Evolutionary conservation across 2,888 invertebrate genomes (phyloP), one percentile per base, ranked within the genome.

Genomic region (Creontiades dilutus): DNA sequence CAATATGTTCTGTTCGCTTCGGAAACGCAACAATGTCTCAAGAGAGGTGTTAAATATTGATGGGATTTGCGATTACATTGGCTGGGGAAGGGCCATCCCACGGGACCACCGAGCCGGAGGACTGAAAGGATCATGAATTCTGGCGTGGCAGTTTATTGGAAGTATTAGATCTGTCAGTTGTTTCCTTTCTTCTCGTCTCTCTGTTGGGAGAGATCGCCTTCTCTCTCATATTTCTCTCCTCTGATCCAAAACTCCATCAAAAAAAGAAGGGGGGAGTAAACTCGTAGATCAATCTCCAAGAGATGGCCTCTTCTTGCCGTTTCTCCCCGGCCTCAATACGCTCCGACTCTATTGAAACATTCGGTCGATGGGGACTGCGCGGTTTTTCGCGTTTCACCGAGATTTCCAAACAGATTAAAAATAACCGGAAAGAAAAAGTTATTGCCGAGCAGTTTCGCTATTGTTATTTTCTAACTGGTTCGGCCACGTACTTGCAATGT

Each of bases 41-140:
- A 16, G 88, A 28, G 55, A 76, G 52, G 80, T 55, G 55, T 88
- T 78, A 88, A 88, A 78, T 88, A 88, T 88, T 28, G 76, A 88
- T 88, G 78, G 88, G 78, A 37, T 48, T 55, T 52, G 88, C 88
- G 78, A 88, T 88, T 78, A 88, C 78, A 75, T 75, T 88, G 28
- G 52, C 55, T 28, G 37, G 80, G 27, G 55, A 47, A 78, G 12
- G n/a, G 52, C 55, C 55, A 27, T 82, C 86, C 76, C 48, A 23
- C 46, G 86, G 52, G 86, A 75, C 75, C 55, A 13, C n/a, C 61
- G 46, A 27, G 27, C 5, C 85, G n/a, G 46, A 88, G 78, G 76
- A 88, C 78, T 78, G 88, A 78, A 75, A 88, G 88, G 55, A 88
- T 80, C 88, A 88, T 88, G 88, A 88, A 88, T 88, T 80, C 88